Conservation (phyloP, 23 tunicate species). For the Styela plicata region DNA sequence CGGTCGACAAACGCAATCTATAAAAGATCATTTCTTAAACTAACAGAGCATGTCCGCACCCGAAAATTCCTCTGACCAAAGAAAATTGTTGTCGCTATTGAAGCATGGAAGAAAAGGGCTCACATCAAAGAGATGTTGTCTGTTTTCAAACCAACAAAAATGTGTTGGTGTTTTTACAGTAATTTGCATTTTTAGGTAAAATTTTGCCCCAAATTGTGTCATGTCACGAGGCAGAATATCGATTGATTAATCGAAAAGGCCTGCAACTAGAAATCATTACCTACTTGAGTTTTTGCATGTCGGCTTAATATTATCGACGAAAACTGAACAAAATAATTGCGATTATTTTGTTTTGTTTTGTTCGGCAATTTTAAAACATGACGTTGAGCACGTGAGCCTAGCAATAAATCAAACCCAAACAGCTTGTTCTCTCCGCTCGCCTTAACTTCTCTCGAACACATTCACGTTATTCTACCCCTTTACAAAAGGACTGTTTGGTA, state of each 20-base stretch:
- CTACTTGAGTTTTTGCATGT: too few relatives aligned
- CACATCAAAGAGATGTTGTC: background rate
- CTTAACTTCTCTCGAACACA: background rate
- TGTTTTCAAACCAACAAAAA: background rate
- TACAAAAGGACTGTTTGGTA: conserved; percentile 1
- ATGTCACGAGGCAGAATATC: too few relatives aligned
- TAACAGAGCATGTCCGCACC: background rate
- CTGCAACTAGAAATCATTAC: too few relatives aligned
- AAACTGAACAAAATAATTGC: too few relatives aligned
- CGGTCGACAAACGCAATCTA: background rate
- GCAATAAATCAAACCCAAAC: background rate
- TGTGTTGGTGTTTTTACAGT: background rate
- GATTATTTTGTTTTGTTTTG: too few relatives aligned
- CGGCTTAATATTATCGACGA: too few relatives aligned
- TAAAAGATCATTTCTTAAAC: background rate
- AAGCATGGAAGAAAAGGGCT: background rate
- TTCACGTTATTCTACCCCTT: background rate
- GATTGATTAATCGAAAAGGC: too few relatives aligned
- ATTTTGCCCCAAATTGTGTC: too few relatives aligned
- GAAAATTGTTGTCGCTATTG: background rate
- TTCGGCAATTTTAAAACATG: too few relatives aligned
- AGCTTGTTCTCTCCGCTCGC: background rate
- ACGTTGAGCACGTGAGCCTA: background rate
- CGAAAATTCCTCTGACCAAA: background rate
- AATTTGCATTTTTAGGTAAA: too few relatives aligned